A percentile compares a stretch with the other conserved stretches of the same genome.
phyloP scores from a whole-genome alignment of 2,797 vertebrate genomes.

The Sebastes kiyomatsui region DNA sequence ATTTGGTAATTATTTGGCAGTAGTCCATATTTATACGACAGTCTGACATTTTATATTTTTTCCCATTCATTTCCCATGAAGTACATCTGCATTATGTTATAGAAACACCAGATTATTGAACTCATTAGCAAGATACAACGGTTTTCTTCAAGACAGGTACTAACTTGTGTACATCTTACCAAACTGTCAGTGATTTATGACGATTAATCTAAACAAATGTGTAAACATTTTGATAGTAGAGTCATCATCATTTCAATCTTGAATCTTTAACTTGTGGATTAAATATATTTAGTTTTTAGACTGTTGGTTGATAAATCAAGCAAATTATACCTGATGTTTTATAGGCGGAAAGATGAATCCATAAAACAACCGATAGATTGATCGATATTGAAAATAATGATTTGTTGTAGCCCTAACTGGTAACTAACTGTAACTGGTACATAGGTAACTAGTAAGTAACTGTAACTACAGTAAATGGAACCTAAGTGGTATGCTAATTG shows the following conservation, averaged over 20 bases:
- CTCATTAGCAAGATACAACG: background rate
- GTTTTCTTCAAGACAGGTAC: background rate
- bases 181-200: background rate
- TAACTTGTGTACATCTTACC: background rate
- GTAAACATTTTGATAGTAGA: background rate
- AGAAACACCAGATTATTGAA: background rate
- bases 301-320: background rate
- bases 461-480: too few species aligned
- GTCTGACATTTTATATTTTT: background rate
- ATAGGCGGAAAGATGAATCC: background rate
- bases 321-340: background rate
- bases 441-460: background rate
- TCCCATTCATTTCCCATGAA: background rate
- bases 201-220: background rate
- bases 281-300: background rate
- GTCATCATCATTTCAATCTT: background rate
- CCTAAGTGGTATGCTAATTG: background rate
- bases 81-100: background rate
- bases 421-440: background rate
- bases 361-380: background rate
- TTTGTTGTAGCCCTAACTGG: too few species aligned
- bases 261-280: background rate
- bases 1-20: slow-evolving; percentile 21
- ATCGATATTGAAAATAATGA: background rate
- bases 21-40: background rate